Base-by-base conservation (phyloP, 1,140 invertebrate genomes). In the Cheumatopsyche charites region DNA sequence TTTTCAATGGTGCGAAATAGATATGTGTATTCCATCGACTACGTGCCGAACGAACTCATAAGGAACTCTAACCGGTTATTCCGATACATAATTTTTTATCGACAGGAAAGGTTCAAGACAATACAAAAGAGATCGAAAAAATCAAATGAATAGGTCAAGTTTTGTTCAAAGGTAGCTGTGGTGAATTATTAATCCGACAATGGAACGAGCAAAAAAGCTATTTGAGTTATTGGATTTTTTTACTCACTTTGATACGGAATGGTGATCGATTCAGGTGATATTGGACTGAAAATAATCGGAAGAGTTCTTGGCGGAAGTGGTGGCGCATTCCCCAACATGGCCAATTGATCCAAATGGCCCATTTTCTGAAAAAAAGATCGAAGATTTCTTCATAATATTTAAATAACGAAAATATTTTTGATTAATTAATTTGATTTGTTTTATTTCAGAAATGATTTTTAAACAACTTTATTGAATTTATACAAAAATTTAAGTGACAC, bases 331-430 rank as follows among this genome's bases (percentile, higher is more conserved):
- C 71, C 71, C 13, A 72, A 9, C 23, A 72, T 65, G 7, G 68
- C 49, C 12, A 75, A 26, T 13, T 72, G 73, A 19, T 75, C 73
- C 6, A 75, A 68, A 23, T 75, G 73, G 11, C 70, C 70, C 74
- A 75, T 75, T 69, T 75, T 75, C 74, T 75, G 52, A 23, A 74
- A 73, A 65, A 70, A 70, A 15, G 17, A 52, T 61, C 9, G 29
- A 36, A 36, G 9, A 36, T 4, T 4, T 36, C 9, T 4, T 36
- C 3, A 9, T 4, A 4, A 9, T 36, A 36, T 36, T 36, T 36
- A 4, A 36, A 4, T 36, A 1, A 25, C 55, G 12, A 52, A 58
- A 58, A 12, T 2, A 58, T 58, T 25, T 25, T 13, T 26, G 19
- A 49, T 49, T 49, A 49, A 49, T 11, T 9, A 11, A 15, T 9